Evolutionary conservation across 2,888 invertebrate species (phyloP), one percentile per base, ranked within the genome.

Genomic region (Ypsolopha sequella): DNA sequence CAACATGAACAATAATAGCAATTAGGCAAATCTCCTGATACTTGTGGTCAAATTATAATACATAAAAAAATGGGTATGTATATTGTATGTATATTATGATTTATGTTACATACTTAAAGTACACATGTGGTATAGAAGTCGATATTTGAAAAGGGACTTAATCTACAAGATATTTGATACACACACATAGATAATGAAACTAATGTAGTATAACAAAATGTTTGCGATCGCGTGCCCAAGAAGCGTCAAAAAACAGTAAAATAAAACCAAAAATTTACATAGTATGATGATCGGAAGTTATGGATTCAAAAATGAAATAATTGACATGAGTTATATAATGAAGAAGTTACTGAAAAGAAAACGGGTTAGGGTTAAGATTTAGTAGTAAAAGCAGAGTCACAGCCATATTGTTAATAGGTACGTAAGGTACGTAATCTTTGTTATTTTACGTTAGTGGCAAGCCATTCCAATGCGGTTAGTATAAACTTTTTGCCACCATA

Each of bases 401-500:
- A 46, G 34, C 34, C 11, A 11, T 35, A 46, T 14, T 36, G 7
- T 47, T 47, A 47, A 2, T 9, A 47, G 36, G 35, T 11, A 24
- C 24, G 24, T 24, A 33, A 34, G 34, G n/a, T 46, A 36, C 14
- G 33, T 36, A 47, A n/a, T 45, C 7, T 45, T 45, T 33, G 10
- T 24, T 34, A 34, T 9, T 1, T 34, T 34, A 8, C 9, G 45
- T 49, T 53, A 64, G 63, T 64, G 64, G 65, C 65, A 72, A 70
- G 70, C 70, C 54, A 39, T 55, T 57, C 52, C 58, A 63, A 65
- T 69, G 69, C 68, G 58, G 77, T 82, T 84, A 84, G 80, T 81
- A 66, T 76, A 67, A 62, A 11, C 63, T 66, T 63, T 67, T 63
- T 65, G 67, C 73, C 73, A 73, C 78, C 80, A 81, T 76, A 81